These are phyloP conservation scores for Xenopus borealis DNA, from an alignment of 2,113 vertebrate genomes.

Conservation along the genomic window DNA sequence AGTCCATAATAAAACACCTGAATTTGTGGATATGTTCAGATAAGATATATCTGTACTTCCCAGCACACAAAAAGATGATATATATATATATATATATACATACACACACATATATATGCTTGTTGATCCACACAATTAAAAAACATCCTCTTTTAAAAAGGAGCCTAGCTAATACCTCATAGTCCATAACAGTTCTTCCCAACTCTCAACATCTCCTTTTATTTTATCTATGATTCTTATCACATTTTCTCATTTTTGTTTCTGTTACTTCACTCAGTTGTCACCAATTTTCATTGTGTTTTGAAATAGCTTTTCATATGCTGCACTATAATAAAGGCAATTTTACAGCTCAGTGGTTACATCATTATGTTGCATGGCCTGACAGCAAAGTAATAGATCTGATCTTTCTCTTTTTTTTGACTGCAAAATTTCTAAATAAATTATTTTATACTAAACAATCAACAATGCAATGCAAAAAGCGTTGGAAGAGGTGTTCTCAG, in stretches of 20 bases:
- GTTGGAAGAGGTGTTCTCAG: not conserved
- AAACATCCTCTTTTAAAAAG: too few species aligned
- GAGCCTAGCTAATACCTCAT: too few species aligned
- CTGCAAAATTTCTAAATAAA: slow-evolving; percentile 14
- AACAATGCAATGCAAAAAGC: not conserved
- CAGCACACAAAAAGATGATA: too few species aligned
- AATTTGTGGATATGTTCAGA: too few species aligned
- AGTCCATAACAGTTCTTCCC: too few species aligned
- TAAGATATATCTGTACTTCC: too few species aligned
- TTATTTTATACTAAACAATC: not conserved
- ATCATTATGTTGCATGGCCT: slow-evolving; percentile 39
- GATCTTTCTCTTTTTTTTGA: not conserved
- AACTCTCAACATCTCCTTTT: too few species aligned
- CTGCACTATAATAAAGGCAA: slow-evolving; percentile 42
- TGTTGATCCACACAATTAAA: too few species aligned
- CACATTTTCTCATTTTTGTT: slow-evolving; percentile 9
- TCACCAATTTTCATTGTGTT: slow-evolving; percentile 32
- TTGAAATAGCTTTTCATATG: slow-evolving; percentile 41
- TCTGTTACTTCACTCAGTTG: slow-evolving; percentile 30
- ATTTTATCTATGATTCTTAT: slow-evolving; percentile 7
- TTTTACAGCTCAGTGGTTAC: slow-evolving; percentile 36
- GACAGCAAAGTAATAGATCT: slow-evolving; percentile 34
- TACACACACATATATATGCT: too few species aligned
- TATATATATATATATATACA: too few species aligned
- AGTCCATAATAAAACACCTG: too few species aligned